Conservation (phyloP, 2,113 vertebrate species). For the Tupaia chinensis region DNA sequence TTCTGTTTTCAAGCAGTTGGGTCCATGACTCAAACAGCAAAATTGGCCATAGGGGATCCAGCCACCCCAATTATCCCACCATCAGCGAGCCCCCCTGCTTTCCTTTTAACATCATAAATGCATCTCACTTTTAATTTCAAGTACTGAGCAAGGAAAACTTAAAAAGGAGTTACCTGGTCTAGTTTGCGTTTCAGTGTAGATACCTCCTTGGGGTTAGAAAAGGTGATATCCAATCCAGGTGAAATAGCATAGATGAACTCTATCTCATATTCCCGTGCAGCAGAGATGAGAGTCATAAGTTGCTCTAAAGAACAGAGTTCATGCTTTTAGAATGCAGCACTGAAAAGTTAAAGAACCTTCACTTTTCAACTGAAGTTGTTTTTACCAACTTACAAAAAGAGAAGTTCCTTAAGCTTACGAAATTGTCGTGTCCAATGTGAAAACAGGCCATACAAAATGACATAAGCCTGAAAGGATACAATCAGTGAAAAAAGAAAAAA, state of each 20-base stretch:
- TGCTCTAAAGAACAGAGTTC: slow-evolving; percentile 90
- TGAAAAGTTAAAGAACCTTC: slow-evolving; percentile 59
- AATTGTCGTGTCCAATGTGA: background rate
- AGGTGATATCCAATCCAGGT: slow-evolving; percentile 98
- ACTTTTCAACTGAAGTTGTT: slow-evolving; percentile 34
- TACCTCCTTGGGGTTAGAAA: slow-evolving; percentile 98
- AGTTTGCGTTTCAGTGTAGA: slow-evolving; percentile 97
- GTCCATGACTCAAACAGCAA: no score
- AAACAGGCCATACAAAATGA: slow-evolving; percentile 16
- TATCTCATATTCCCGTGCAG: slow-evolving; percentile 95
- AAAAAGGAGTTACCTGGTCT: slow-evolving; percentile 92
- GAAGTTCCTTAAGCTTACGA: slow-evolving; percentile 31
- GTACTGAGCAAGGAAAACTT: background rate
- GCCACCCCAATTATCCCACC: no score
- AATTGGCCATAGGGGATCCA: no score
- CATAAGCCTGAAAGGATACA: background rate
- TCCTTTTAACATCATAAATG: slow-evolving; percentile 40
- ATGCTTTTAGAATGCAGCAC: slow-evolving; percentile 70
- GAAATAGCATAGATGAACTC: slow-evolving; percentile 99
- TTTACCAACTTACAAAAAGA: slow-evolving; percentile 16
- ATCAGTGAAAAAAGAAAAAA: background rate
- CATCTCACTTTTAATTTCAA: slow-evolving; percentile 13
- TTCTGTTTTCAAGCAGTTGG: no score
- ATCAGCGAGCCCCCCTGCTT: no score
- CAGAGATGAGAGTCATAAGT: slow-evolving; percentile 97